These are phyloP conservation scores for Pseudeuparius sepicola DNA, from an alignment of 2,888 invertebrate species.

Conservation along the genomic window DNA sequence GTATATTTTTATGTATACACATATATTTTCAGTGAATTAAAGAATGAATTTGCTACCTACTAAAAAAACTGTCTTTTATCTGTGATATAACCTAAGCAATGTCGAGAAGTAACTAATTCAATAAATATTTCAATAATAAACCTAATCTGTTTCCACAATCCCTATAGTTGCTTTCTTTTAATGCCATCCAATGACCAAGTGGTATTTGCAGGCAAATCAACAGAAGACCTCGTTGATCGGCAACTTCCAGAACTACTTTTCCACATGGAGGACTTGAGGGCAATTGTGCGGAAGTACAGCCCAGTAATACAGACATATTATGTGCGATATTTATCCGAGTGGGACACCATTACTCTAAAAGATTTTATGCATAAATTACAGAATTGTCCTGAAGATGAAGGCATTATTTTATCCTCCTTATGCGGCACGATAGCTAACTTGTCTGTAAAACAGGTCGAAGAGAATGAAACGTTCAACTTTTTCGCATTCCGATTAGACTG, in stretches of 20 bases:
- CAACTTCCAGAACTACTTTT: slow-evolving; percentile 95
- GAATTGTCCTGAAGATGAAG: slow-evolving; percentile 89
- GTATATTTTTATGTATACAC: no score
- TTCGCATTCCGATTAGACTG: slow-evolving; percentile 87
- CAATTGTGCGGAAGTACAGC: slow-evolving; percentile 89
- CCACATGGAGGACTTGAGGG: slow-evolving; percentile 95
- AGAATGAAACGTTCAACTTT: slow-evolving; percentile 92
- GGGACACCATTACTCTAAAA: slow-evolving; percentile 88
- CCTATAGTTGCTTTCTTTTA: no score
- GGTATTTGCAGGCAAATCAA: slow-evolving; percentile 49
- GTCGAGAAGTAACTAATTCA: no score
- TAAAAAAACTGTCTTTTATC: no score
- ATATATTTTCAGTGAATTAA: no score
- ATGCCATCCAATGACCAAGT: no score
- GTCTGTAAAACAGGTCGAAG: slow-evolving; percentile 91
- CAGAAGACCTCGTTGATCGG: slow-evolving; percentile 90
- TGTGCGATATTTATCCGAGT: slow-evolving; percentile 92
- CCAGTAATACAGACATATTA: slow-evolving; percentile 76
- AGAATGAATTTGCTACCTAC: no score
- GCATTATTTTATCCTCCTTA: slow-evolving; percentile 86
- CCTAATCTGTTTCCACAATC: no score
- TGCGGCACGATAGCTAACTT: slow-evolving; percentile 80
- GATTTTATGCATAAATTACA: slow-evolving; percentile 72
- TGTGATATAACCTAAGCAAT: no score
- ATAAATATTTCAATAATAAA: no score